Conservation (phyloP, 2,797 vertebrate species). For the Gallinago stenura region DNA sequence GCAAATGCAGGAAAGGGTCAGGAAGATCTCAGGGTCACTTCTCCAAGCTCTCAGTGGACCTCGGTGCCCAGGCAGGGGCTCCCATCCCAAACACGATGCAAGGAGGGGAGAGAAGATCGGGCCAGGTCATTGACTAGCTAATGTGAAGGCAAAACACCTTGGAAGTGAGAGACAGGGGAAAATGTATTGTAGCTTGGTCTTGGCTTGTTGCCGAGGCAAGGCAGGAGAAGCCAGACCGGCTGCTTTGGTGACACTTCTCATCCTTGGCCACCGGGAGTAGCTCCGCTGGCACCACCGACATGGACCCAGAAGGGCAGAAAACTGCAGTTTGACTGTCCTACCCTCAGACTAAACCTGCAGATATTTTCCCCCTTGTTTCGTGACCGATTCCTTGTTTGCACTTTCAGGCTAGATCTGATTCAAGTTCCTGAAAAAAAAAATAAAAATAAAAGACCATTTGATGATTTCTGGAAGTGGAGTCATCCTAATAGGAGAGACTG, state of each 20-base stretch:
- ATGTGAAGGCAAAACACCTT: not conserved
- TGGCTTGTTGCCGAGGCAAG: not conserved
- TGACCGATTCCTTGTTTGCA: not conserved
- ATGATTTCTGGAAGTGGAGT: not conserved
- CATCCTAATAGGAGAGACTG: not conserved
- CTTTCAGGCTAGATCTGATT: not conserved
- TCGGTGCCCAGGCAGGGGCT: not conserved
- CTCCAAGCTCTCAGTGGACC: not conserved
- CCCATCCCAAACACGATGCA: not conserved
- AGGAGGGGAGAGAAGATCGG: not conserved
- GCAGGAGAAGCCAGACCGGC: not conserved
- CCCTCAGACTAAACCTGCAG: not conserved
- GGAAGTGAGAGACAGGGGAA: not conserved
- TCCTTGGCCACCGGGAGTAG: conserved; percentile 28
- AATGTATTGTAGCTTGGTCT: not conserved
- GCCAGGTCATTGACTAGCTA: not conserved
- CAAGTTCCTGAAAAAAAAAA: not conserved
- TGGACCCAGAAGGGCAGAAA: not conserved
- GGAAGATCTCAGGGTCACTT: conserved; percentile 41
- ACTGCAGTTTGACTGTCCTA: not conserved
- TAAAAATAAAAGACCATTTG: not conserved
- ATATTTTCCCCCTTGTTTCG: not conserved
- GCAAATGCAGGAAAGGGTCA: conserved; percentile 21
- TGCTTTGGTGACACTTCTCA: not conserved
- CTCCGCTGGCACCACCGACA: not conserved